Conservation (phyloP, 2,797 vertebrate genomes). For the Enteromius fasciolatus region DNA sequence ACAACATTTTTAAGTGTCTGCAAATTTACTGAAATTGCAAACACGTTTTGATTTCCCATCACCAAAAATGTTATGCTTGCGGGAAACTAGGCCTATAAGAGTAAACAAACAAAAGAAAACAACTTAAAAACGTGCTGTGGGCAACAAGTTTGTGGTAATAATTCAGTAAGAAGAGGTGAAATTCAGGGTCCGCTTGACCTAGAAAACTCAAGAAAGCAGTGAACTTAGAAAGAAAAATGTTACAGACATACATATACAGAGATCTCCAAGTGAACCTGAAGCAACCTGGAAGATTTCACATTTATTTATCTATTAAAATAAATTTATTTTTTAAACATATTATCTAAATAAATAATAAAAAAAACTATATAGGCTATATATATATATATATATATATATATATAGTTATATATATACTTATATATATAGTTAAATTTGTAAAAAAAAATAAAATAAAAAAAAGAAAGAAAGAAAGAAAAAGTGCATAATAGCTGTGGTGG, state of each 20-base stretch:
- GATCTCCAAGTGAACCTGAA: constrained; percentile 32
- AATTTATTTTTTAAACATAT: background rate
- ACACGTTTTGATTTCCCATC: background rate
- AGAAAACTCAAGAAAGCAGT: constrained; percentile 10
- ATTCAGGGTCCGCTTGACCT: background rate
- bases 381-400: no score
- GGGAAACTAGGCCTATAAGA: background rate
- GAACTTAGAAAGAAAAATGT: background rate
- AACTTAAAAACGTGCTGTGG: no score
- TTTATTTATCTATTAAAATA: no score
- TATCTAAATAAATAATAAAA: no score
- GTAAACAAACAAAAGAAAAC: background rate
- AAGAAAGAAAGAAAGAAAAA: no score
- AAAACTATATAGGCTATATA: no score
- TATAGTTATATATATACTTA: no score
- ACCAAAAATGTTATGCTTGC: background rate
- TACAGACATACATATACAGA: background rate
- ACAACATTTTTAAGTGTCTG: background rate
- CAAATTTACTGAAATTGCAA: background rate
- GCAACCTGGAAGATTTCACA: background rate
- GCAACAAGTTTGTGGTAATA: background rate
- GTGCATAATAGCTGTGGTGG: no score
- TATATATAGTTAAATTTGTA: no score
- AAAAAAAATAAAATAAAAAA: no score
- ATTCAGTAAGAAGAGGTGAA: background rate